phyloP scores from a whole-genome alignment of 2,888 invertebrate species.

The Microctonus brassicae region DNA sequence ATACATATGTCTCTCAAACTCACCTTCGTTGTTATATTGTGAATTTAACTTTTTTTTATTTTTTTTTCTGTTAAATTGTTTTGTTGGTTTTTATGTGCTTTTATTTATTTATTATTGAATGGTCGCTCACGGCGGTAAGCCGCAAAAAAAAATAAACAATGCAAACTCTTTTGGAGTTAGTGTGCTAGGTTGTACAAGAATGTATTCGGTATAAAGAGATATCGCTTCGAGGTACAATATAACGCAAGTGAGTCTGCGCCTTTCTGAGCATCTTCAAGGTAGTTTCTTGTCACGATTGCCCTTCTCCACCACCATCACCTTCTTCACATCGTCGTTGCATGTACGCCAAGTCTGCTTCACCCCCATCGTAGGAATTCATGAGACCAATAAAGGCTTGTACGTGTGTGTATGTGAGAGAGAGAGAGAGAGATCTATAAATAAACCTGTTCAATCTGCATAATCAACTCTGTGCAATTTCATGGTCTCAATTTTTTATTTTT shows the following conservation, averaged over 20 bases:
- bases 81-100: too few relatives aligned
- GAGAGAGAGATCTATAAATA: conserved; percentile 30
- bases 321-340: background rate
- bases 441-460: conserved; percentile 25
- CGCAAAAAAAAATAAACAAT: conserved; percentile 44
- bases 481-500: background rate
- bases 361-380: conserved; percentile 32
- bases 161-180: conserved; percentile 32
- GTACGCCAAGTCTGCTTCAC: conserved; percentile 3
- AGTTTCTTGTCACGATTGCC: conserved; percentile 39
- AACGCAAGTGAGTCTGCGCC: conserved; percentile 27
- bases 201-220: conserved; percentile 43
- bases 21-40: conserved; percentile 18
- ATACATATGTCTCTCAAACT: conserved; percentile 33
- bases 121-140: conserved; percentile 35
- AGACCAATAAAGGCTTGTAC: background rate
- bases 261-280: conserved; percentile 49
- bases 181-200: background rate
- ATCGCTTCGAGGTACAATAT: conserved; percentile 41
- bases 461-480: background rate
- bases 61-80: background rate
- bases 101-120: background rate
- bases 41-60: conserved; percentile 23
- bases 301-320: background rate
- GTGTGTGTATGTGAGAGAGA: background rate